Evolutionary conservation across 2,888 invertebrate species (phyloP), one percentile per base, ranked within the genome.

Genomic region (Clusia tigrina): DNA sequence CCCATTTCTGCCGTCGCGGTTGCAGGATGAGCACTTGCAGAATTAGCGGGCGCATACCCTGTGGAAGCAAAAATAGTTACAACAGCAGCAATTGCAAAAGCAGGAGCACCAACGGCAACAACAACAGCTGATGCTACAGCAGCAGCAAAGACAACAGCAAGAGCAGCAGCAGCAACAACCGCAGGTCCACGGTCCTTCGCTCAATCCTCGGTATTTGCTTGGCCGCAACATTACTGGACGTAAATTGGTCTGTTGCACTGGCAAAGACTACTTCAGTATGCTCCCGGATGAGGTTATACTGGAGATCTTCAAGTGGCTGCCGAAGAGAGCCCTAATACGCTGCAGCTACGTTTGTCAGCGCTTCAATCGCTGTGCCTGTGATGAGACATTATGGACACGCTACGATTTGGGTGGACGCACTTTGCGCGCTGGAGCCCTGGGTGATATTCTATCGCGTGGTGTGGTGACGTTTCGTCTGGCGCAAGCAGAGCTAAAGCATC

Each of bases 241-340:
- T 20, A 26, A 15, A n/a, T n/a, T n/a, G n/a, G n/a, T n/a, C n/a
- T n/a, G n/a, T n/a, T n/a, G n/a, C n/a, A n/a, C n/a, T 58, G 80
- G 79, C 3, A 77, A 76, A 85, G 90, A 93, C 81, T 87, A 90
- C 54, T 94, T 95, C 83, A 76, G 74, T 1, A 86, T 86, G 18
- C 83, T 86, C 5, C 94, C 95, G 0, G 95, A 96, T 83, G 96
- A 96, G 84, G 89, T 96, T 73, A 87, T 96, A 51, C 85, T 96
- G 22, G 87, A 89, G 67, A 90, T 97, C 58, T 90, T 96, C 73
- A 88, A 89, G 67, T 93, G 91, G 90, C 85, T 96, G 59, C 93
- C 94, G 1, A 95, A 94, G 77, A 86, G 88, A 65, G 86, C 89
- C 0, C 84, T 94, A n/a, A 86, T 88, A 0, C 87, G 89, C 64